These are phyloP conservation scores for Pelecanus crispus DNA, from an alignment of 2,113 vertebrate genomes.

Conservation along the genomic window DNA sequence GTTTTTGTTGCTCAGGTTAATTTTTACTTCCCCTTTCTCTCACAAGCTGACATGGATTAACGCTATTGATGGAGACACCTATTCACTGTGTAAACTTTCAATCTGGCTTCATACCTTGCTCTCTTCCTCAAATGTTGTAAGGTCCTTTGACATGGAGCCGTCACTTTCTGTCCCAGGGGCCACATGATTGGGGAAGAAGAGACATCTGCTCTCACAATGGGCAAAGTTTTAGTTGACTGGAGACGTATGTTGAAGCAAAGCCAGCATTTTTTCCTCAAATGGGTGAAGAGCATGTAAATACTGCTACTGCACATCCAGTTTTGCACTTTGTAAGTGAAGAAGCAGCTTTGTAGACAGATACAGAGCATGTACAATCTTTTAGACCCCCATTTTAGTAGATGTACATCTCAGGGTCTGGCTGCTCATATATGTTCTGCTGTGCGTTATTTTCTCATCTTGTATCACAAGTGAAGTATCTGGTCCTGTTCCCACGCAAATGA, in stretches of 20 bases:
- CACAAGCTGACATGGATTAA: background rate
- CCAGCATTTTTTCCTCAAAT: background rate
- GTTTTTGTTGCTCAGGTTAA: background rate
- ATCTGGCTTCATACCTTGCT: background rate
- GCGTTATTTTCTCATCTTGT: background rate
- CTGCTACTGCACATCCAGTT: background rate
- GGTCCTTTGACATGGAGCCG: background rate
- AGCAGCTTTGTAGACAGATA: background rate
- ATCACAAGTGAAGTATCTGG: background rate
- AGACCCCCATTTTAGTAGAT: background rate
- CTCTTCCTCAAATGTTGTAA: background rate
- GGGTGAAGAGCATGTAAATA: accelerated
- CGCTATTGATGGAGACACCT: background rate
- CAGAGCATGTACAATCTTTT: background rate
- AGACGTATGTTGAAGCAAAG: background rate
- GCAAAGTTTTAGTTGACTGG: background rate
- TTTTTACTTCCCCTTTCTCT: background rate
- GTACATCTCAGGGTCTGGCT: background rate
- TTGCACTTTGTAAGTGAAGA: background rate
- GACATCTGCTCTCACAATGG: background rate
- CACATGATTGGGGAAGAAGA: background rate
- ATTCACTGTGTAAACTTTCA: background rate
- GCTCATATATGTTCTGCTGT: background rate
- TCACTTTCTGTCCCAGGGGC: background rate
- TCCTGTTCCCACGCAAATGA: background rate